Conservation (phyloP, 2,797 vertebrate genomes). For the Sebastes miniatus region DNA sequence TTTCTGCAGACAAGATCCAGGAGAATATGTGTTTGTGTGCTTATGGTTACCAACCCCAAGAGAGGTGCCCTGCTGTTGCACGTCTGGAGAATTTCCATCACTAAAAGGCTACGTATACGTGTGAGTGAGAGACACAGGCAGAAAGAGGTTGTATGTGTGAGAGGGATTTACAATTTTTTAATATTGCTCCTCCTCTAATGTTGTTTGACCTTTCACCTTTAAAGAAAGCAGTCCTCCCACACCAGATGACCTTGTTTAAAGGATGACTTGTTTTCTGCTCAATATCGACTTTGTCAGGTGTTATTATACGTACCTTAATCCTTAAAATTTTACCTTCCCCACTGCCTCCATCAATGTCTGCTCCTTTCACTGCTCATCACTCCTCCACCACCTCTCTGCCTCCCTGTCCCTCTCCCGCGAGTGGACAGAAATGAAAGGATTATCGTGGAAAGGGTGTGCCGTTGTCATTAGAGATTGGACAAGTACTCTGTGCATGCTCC, state of each 20-base stretch:
- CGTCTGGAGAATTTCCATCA: constrained; percentile 65
- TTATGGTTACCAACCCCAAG: constrained; percentile 57
- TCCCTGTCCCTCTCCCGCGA: constrained; percentile 40
- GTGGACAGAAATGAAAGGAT: constrained; percentile 72
- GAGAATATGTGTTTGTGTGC: constrained; percentile 52
- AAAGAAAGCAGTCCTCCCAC: not conserved
- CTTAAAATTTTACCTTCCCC: constrained; percentile 18
- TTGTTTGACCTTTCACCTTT: constrained; percentile 30
- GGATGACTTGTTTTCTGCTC: constrained; percentile 17
- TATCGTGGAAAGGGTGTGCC: constrained; percentile 65
- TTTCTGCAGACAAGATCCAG: constrained; percentile 29
- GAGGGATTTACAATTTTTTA: not conserved
- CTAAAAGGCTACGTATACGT: constrained; percentile 1
- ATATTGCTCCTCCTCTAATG: constrained; percentile 23
- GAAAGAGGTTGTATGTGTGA: not conserved
- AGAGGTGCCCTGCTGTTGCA: constrained; percentile 47
- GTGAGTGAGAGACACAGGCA: not conserved
- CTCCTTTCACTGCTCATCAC: constrained; percentile 3
- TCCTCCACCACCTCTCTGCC: constrained; percentile 8
- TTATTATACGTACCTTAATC: constrained; percentile 33
- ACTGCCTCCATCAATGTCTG: constrained; percentile 21
- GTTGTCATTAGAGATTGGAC: constrained; percentile 78
- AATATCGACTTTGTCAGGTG: constrained; percentile 9
- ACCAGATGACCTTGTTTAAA: constrained; percentile 30
- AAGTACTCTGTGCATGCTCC: constrained; percentile 67